Base-by-base conservation (phyloP, 1,140 invertebrate genomes). In the Micrasema minimum region DNA sequence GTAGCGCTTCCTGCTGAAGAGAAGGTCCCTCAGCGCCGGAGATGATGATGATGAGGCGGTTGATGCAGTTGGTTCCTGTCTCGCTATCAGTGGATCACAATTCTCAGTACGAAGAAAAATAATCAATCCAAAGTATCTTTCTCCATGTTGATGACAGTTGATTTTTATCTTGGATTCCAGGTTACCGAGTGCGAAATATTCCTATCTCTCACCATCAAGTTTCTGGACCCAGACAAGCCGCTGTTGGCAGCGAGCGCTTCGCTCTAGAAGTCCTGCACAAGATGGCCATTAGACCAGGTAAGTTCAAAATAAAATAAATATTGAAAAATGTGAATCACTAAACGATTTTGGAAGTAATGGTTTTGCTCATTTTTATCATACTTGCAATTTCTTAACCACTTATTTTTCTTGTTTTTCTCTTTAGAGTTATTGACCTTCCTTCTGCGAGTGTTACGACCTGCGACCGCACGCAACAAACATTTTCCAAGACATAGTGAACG, bases 121-220 rank as follows among this genome's bases (percentile, higher is more conserved):
- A n/a, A n/a, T n/a, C n/a, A n/a, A n/a, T n/a, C n/a, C n/a, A n/a
- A n/a, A n/a, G n/a, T n/a, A n/a, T n/a, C n/a, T n/a, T n/a, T n/a
- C 26, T 2, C 2, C 26, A 31, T 31, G 7, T 31, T 31, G 26
- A 4, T 31, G 26, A 31, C 7, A 31, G 7, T 4, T 4, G 7
- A 2, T 31, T 4, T 31, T 31, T 31, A 7, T 31, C 7, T 31
- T 31, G 26, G 26, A 31, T 31, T 86, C 73, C 77, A 96, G 94
- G 89, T 95, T 16, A 99, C 97, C 3, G 97, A 99, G 83, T 98
- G 96, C 84, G 98, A 99, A 85, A 99, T 99, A 78, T 99, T 99
- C 82, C 85, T 99, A 46, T 98, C 96, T 0, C 84, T 99, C 35
- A 93, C 99, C 38, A 94, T 99, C 3, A 98, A 99, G 81, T 99